Conservation (phyloP, 1,140 invertebrate genomes). For the Acromyrmex echinatior region DNA sequence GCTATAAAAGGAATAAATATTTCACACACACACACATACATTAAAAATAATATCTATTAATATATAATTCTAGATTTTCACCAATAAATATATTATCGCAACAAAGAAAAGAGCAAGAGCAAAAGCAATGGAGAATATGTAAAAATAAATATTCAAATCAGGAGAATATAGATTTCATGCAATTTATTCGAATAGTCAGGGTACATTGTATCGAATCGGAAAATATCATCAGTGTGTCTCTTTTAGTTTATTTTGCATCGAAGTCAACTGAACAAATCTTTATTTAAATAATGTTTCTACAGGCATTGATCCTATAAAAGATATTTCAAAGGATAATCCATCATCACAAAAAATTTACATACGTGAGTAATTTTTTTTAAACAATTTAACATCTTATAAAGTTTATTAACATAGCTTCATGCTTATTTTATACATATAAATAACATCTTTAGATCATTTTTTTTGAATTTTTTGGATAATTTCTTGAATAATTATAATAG, state of each 20-base stretch:
- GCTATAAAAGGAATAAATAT: neutral
- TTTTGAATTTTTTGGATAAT: neutral
- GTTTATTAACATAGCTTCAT: neutral
- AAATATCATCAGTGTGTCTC: conserved; percentile 55
- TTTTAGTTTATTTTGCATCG: conserved; percentile 1
- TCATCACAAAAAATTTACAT: conserved; percentile 17
- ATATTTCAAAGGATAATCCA: neutral
- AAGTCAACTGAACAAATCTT: conserved; percentile 1
- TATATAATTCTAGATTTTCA: conserved; percentile 70
- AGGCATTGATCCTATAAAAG: conserved; percentile 21
- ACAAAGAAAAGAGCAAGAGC: conserved; percentile 33
- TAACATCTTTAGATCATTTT: neutral
- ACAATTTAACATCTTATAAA: neutral
- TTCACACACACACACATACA: neutral
- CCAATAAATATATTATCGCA: conserved; percentile 55
- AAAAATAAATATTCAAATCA: neutral
- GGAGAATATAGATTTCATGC: conserved; percentile 70
- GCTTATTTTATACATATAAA: neutral
- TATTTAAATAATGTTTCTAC: conserved; percentile 28
- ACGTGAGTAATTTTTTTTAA: neutral
- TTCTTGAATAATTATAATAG: neutral
- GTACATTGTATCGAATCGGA: conserved; percentile 69
- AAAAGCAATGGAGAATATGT: neutral
- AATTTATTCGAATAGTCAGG: conserved; percentile 74
- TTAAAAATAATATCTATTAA: conserved; percentile 28